A percentile compares a stretch with the other conserved stretches of the same genome.
These are phyloP conservation scores for Byasa hedistus DNA, from an alignment of 2,888 invertebrate genomes.

Conservation along the genomic window DNA sequence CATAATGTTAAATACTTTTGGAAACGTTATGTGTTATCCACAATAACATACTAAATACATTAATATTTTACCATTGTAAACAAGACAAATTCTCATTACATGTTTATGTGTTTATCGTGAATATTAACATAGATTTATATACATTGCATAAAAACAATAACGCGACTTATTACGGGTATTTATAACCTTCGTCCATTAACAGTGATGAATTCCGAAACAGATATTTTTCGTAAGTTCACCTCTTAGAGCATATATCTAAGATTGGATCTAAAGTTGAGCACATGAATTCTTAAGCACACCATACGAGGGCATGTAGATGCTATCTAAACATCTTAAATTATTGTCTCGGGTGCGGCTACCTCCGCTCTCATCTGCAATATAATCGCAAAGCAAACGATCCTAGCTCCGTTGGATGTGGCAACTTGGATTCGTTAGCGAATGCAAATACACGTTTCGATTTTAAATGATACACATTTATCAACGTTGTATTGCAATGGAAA, in stretches of 20 bases:
- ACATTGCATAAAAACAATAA: too few species aligned
- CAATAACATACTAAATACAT: too few species aligned
- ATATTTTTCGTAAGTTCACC: slow-evolving; percentile 74
- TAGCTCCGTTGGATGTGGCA: slow-evolving; percentile 54
- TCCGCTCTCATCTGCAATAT: slow-evolving; percentile 62
- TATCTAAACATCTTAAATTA: slow-evolving; percentile 79
- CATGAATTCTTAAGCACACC: slow-evolving; percentile 75
- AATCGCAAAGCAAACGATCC: slow-evolving; percentile 52
- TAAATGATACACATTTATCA: slow-evolving; percentile 18
- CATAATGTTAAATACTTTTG: too few species aligned
- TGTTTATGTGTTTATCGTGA: too few species aligned
- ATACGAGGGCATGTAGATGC: slow-evolving; percentile 70
- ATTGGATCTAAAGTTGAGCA: slow-evolving; percentile 75
- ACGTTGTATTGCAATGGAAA: slow-evolving; percentile 8
- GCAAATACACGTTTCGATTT: slow-evolving; percentile 14
- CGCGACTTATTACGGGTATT: slow-evolving; percentile 40
- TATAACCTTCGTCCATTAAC: slow-evolving; percentile 66
- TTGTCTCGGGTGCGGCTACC: slow-evolving; percentile 67
- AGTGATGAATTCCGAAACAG: slow-evolving; percentile 46
- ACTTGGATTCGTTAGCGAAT: slow-evolving; percentile 21
- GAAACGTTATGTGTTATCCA: too few species aligned
- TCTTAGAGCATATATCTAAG: slow-evolving; percentile 65
- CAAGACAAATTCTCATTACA: too few species aligned
- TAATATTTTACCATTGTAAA: too few species aligned
- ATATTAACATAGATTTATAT: too few species aligned